These are phyloP conservation scores for Nibea albiflora DNA, from an alignment of 2,113 vertebrate species.

Conservation along the genomic window DNA sequence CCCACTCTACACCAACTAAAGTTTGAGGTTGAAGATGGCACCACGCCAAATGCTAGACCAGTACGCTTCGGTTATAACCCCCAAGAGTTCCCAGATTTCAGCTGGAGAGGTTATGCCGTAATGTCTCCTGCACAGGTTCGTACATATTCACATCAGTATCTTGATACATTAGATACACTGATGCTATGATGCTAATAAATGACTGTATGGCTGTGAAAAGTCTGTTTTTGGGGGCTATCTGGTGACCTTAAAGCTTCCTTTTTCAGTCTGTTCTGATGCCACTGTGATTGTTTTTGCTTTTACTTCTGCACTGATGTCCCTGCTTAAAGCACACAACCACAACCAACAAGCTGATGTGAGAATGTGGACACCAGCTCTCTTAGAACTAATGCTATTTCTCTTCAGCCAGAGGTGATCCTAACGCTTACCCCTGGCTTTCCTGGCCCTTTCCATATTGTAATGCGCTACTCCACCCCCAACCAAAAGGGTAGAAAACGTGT, in stretches of 20 bases:
- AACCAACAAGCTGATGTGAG: conserved; percentile 31
- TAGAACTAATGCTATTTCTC: conserved; percentile 85
- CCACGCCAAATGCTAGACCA: conserved; percentile 79
- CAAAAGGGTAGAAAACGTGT: conserved; percentile 79
- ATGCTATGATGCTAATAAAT: not conserved
- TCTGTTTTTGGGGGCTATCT: not conserved
- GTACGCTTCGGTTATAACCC: conserved; percentile 90
- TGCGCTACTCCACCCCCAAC: conserved; percentile 85
- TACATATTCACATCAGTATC: conserved; percentile 3
- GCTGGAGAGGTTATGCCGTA: conserved; percentile 92
- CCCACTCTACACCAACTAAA: conserved; percentile 93
- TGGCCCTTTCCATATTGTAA: conserved; percentile 86
- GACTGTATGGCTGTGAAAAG: not conserved
- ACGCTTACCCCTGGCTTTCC: conserved; percentile 84
- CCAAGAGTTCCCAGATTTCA: conserved; percentile 90
- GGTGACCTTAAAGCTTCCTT: conserved; percentile 8
- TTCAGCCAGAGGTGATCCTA: conserved; percentile 88
- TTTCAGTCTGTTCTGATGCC: conserved; percentile 32
- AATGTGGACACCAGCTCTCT: conserved; percentile 72
- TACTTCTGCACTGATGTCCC: conserved; percentile 48
- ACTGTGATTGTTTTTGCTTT: conserved; percentile 47
- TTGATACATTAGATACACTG: not conserved
- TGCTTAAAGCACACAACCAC: conserved; percentile 11
- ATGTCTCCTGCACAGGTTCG: conserved; percentile 91
- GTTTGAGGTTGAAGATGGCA: conserved; percentile 92